These are phyloP conservation scores for Macroramphosus scolopax DNA, from an alignment of 2,797 vertebrate genomes.

Conservation along the genomic window DNA sequence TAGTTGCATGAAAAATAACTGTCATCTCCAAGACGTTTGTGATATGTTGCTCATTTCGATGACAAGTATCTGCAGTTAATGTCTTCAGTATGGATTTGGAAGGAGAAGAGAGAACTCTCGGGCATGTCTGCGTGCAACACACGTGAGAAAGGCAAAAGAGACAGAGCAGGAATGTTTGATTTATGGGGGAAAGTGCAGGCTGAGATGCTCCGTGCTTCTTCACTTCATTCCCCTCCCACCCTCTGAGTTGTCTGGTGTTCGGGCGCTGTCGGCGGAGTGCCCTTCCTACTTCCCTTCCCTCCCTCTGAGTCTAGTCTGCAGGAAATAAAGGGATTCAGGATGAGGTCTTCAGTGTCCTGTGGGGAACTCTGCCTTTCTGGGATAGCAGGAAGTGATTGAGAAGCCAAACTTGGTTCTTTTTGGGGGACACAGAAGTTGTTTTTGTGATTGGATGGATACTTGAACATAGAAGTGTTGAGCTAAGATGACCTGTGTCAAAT, in stretches of 20 bases:
- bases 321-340: conserved; percentile 67
- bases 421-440: conserved; percentile 35
- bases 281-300: conserved; percentile 48
- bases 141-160: conserved; percentile 14
- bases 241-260: conserved; percentile 54
- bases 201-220: conserved; percentile 36
- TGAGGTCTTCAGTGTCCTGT: conserved; percentile 59
- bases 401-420: conserved; percentile 39
- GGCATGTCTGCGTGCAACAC: conserved; percentile 9
- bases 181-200: conserved; percentile 54
- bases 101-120: conserved; percentile 24
- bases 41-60: conserved; percentile 19
- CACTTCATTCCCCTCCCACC: conserved; percentile 25
- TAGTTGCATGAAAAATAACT: conserved; percentile 17
- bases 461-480: conserved; percentile 14
- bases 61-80: not conserved
- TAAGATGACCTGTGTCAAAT: conserved; percentile 15
- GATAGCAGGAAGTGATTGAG: conserved; percentile 64
- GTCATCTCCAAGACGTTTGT: conserved; percentile 18
- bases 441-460: conserved; percentile 20
- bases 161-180: conserved; percentile 46
- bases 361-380: conserved; percentile 58
- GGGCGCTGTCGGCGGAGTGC: conserved; percentile 48
- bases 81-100: conserved; percentile 20
- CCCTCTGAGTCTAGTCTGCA: conserved; percentile 66